Conservation (phyloP, 2,888 invertebrate genomes). For the Acleris cristana region DNA sequence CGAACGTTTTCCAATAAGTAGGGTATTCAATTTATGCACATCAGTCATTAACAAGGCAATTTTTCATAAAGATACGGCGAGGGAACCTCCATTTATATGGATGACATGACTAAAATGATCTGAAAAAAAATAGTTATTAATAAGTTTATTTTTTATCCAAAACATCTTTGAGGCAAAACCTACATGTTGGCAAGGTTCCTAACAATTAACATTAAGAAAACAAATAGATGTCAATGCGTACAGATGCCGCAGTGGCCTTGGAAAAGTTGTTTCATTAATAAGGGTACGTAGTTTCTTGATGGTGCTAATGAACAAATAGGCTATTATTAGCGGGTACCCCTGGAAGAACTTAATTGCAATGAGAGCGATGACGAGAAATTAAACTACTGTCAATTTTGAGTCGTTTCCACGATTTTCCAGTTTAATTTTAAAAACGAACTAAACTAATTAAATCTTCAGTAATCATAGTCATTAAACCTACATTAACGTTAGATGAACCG, state of each 20-base stretch:
- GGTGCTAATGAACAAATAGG: conserved; percentile 9
- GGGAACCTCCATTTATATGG: neutral
- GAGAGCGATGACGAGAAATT: too few species aligned
- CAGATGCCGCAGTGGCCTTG: conserved; percentile 25
- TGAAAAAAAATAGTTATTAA: neutral
- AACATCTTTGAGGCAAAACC: too few species aligned
- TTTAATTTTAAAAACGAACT: neutral
- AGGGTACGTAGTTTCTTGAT: conserved; percentile 21
- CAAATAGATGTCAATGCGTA: conserved; percentile 19
- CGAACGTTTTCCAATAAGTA: conserved; percentile 51
- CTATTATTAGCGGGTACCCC: conserved; percentile 12
- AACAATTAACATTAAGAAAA: conserved; percentile 13
- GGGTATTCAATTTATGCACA: conserved; percentile 21
- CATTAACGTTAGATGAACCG: conserved; percentile 17
- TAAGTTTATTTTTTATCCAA: too few species aligned
- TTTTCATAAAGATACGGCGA: neutral
- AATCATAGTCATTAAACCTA: conserved; percentile 8
- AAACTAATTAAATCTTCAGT: neutral
- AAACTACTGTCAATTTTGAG: too few species aligned
- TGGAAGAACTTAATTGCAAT: neutral
- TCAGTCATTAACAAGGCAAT: neutral
- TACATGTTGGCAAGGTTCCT: conserved; percentile 25
- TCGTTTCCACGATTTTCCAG: too few species aligned
- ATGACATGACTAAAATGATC: neutral
- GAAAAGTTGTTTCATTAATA: conserved; percentile 29